Evolutionary conservation across 1,140 invertebrate genomes (phyloP).

Genomic region (Sinella curviseta): DNA sequence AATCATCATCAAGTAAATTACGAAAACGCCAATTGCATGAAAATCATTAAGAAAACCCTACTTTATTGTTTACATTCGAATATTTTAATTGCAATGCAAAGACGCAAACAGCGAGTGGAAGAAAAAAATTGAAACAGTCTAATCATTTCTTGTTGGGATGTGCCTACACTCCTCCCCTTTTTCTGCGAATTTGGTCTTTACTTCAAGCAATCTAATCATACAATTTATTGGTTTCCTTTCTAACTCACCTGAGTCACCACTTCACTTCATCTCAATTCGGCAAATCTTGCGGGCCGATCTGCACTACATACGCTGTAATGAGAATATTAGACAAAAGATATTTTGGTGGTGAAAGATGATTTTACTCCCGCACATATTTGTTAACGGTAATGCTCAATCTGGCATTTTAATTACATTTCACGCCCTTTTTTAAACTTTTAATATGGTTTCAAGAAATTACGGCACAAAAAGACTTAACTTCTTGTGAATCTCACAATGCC

Average conservation of each 20-base stretch:
- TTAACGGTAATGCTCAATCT: too few species aligned
- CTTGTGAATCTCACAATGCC: neutral
- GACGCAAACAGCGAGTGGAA: neutral
- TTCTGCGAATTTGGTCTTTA: neutral
- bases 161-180: neutral
- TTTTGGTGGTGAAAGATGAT: neutral
- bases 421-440: too few species aligned
- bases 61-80: constrained; percentile 17
- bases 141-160: constrained; percentile 11
- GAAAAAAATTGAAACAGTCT: constrained; percentile 4
- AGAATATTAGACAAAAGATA: too few species aligned
- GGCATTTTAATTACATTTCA: too few species aligned
- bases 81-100: constrained; percentile 1
- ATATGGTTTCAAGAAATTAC: too few species aligned
- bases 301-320: too few species aligned
- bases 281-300: too few species aligned
- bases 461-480: too few species aligned
- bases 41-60: neutral
- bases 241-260: too few species aligned
- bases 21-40: constrained; percentile 17
- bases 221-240: too few species aligned
- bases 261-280: too few species aligned
- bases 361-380: too few species aligned
- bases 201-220: neutral
- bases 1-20: constrained; percentile 19